phyloP scores from a whole-genome alignment of 2,888 invertebrate genomes.

The Macroteleia sp. region DNA sequence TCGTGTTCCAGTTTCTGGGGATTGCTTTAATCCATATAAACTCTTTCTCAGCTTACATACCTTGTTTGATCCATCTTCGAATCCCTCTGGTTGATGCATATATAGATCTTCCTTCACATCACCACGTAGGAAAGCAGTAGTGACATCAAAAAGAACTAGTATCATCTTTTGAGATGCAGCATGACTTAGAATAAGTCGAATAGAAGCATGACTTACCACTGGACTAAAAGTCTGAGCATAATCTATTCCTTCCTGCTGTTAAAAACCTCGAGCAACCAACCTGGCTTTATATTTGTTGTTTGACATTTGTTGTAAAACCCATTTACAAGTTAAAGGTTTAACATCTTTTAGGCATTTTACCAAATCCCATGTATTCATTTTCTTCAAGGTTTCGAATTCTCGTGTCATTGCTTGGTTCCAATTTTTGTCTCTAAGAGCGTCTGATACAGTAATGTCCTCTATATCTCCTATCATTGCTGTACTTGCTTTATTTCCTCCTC shows the following conservation, averaged over 20 bases:
- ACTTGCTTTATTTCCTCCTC: no score
- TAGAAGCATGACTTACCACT: background rate
- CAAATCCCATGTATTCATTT: background rate
- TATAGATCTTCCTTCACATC: slow-evolving; percentile 3
- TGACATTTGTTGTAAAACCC: background rate
- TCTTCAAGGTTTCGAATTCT: background rate
- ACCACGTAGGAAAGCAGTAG: background rate
- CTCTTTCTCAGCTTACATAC: slow-evolving; percentile 62
- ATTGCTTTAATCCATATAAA: slow-evolving; percentile 73
- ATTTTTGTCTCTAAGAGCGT: background rate
- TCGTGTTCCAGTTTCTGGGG: slow-evolving; percentile 71
- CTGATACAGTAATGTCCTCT: background rate
- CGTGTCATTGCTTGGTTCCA: background rate
- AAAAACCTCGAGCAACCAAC: background rate
- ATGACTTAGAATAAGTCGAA: background rate
- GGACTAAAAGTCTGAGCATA: background rate
- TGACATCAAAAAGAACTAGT: background rate
- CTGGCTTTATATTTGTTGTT: background rate
- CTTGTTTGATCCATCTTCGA: background rate
- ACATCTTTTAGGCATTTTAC: background rate
- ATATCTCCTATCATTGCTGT: background rate
- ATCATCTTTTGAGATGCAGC: background rate
- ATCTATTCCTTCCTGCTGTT: background rate
- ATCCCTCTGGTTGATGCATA: slow-evolving; percentile 6
- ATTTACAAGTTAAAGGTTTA: background rate